Evolutionary conservation across 2,797 vertebrate species (phyloP), one percentile per base, ranked within the genome.

Genomic region (Denticeps clupeoides): DNA sequence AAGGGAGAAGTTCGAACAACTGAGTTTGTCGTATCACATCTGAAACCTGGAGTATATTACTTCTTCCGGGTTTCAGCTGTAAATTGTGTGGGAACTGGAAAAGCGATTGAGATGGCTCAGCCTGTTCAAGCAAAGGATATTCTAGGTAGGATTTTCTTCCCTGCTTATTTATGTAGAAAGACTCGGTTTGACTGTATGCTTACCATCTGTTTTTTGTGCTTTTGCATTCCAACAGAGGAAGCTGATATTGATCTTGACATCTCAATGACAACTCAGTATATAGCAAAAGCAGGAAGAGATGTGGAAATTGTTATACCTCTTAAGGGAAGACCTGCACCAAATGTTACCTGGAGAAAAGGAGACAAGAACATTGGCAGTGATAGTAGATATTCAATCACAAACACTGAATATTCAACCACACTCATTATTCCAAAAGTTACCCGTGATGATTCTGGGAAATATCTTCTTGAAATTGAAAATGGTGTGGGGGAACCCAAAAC

Each of bases 61-160:
- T 96, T 74, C 69, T 98, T 97, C 82, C 87, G 82, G 27, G 89
- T 97, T 1, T 90, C 79, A 60, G 91, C 93, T 56, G 72, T 94
- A 54, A 97, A 97, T 64, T 80, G 70, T 73, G 87, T 87, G 53
- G 91, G 93, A 60, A 82, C 84, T 80, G 91, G 94, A 81, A 85
- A 91, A 41, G 80, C 91, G 56, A 93, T 93, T 73, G 89, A 87
- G 70, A 90, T 94, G 80, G 88, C 77, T 44, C 91, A 96, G 65
- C 88, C 93, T 0, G 67, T 83, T 47, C 94, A 98, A 74, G 89
- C 95, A 71, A 99, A 97, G 71, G 95, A 99, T 63, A 89, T 99
- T 73, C 81, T 99, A 47, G 95, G 95, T 99, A 84, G 41, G 83
- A 32, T 11, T 16, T 32, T 26, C 10, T 19, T 19, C 18, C 21